Evolutionary conservation across 2,797 vertebrate genomes (phyloP), one percentile per base, ranked within the genome.

Genomic region (Alosa sapidissima): DNA sequence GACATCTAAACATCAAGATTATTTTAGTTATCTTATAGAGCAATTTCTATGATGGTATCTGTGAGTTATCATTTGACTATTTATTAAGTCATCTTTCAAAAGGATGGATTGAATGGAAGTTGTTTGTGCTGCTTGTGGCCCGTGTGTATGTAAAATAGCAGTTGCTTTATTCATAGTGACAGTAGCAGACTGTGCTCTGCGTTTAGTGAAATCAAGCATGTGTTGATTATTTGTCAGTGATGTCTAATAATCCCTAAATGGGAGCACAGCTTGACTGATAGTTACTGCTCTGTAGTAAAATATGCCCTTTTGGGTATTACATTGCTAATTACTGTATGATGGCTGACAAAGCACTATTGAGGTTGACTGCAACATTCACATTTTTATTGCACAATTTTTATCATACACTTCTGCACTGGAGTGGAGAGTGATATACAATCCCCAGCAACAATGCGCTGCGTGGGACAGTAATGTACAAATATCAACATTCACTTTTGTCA

Each of bases 341-440:
- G 41, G 19, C 84, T 81, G 87, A 82, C 81, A 83, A 83, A 72
- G 83, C 75, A 83, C 83, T 81, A 84, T 83, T 48, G 45, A 86
- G 87, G 81, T 87, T 54, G 81, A 85, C 89, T 85, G 87, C 75
- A 72, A 89, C 91, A 91, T 91, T 91, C 88, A 88, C 84, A 83
- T 84, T 85, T 92, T 91, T 91, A 91, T 92, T 92, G 90, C 90
- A 92, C 87, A 81, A 83, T 88, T 87, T 85, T 86, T 87, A 83
- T 87, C 84, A 49, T 85, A 89, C 72, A 78, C 36, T 36, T 78
- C 72, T 16, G 41, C 72, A 47, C 16, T 78, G 36, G 72, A 78
- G 72, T 78, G 14, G 36, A 78, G 36, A 36, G 28, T 36, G 28
- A 68, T 68, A 68, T 36, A 36, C 62, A 83, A 49, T 83, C 13